phyloP scores from a whole-genome alignment of 1,140 invertebrate species.

The Listronotus oregonensis region DNA sequence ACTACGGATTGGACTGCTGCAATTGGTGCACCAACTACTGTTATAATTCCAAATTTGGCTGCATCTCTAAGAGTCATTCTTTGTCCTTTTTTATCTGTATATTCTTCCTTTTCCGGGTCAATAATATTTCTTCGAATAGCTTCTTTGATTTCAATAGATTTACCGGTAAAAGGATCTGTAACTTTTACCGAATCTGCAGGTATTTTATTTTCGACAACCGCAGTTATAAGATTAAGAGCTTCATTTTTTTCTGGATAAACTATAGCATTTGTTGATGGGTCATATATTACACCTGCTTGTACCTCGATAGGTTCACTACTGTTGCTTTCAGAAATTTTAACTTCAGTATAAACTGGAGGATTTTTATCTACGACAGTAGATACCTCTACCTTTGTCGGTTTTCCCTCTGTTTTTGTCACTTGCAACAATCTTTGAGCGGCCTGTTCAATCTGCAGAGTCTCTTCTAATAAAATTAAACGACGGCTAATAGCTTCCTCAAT shows the following conservation, averaged over 20 bases:
- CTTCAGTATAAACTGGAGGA: slow-evolving; percentile 57
- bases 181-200: slow-evolving; percentile 73
- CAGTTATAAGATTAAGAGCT: slow-evolving; percentile 70
- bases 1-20: slow-evolving; percentile 65
- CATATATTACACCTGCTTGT: slow-evolving; percentile 72
- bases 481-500: slow-evolving; percentile 81
- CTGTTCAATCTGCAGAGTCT: slow-evolving; percentile 55
- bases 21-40: slow-evolving; percentile 72
- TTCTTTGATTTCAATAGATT: slow-evolving; percentile 73
- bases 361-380: slow-evolving; percentile 58
- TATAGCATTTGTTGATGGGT: slow-evolving; percentile 73
- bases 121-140: slow-evolving; percentile 78
- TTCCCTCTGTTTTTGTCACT: slow-evolving; percentile 65
- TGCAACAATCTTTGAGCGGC: slow-evolving; percentile 64
- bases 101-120: slow-evolving; percentile 73
- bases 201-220: slow-evolving; percentile 70
- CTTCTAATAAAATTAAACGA: slow-evolving; percentile 68
- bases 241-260: slow-evolving; percentile 73
- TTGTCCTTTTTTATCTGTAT: slow-evolving; percentile 67
- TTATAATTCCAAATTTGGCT: slow-evolving; percentile 72
- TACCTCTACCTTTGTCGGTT: slow-evolving; percentile 71
- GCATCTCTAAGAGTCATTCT: slow-evolving; percentile 76
- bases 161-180: slow-evolving; percentile 73
- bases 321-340: slow-evolving; percentile 58
- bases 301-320: slow-evolving; percentile 71